A percentile compares a stretch with the other conserved stretches of the same genome.
These are phyloP conservation scores for Cisticola juncidis DNA, from an alignment of 2,113 vertebrate genomes.

Conservation along the genomic window DNA sequence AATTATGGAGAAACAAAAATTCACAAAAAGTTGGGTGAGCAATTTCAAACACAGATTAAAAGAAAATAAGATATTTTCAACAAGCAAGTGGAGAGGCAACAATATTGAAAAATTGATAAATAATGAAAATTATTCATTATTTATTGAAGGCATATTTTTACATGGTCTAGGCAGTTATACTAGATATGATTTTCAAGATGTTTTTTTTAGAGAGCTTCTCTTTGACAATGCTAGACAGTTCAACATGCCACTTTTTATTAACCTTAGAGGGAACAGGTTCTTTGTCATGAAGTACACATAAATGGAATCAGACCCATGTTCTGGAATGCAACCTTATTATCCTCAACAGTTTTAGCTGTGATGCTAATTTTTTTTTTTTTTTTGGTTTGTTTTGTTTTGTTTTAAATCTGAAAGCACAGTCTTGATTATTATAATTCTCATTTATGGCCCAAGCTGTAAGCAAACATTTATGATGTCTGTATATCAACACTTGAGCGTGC, in stretches of 20 bases:
- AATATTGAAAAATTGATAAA: not conserved
- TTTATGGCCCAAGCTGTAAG: not conserved
- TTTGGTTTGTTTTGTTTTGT: too few relatives aligned
- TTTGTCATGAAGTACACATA: not conserved
- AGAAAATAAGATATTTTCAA: not conserved
- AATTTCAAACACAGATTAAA: not conserved
- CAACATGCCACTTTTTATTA: not conserved
- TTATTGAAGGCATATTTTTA: not conserved
- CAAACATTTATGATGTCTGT: not conserved
- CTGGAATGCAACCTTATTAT: not conserved
- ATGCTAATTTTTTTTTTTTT: not conserved
- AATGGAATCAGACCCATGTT: not conserved
- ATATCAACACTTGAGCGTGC: not conserved
- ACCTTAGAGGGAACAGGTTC: not conserved
- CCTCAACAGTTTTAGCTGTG: not conserved
- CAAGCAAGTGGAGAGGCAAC: not conserved
- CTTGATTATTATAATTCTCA: not conserved
- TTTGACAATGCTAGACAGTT: not conserved
- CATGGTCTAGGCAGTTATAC: not conserved
- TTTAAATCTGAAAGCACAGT: not conserved
- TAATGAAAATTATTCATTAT: not conserved
- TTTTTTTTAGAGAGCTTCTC: not conserved
- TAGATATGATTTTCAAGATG: not conserved
- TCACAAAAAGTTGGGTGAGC: not conserved
- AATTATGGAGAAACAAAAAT: constrained; percentile 15